Percentiles rank a stretch among this genome's conserved stretches.
Conservation (phyloP, 2,797 vertebrate species). For the Orientallactaga sibirica region DNA sequence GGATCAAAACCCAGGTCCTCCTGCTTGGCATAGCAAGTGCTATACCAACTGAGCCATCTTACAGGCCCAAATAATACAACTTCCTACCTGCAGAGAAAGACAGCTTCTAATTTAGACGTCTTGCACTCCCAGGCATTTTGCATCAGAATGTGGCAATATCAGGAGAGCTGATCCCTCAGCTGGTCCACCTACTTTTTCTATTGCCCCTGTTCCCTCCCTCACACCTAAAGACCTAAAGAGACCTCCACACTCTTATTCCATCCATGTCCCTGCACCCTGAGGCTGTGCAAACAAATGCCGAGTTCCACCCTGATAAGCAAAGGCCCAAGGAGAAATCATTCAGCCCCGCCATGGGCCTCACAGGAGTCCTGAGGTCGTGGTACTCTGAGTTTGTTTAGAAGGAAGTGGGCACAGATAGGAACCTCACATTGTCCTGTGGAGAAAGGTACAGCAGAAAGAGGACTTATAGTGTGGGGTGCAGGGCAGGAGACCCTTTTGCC, state of each 20-base stretch:
- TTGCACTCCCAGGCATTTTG: not conserved
- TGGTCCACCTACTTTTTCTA: not conserved
- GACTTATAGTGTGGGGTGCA: rapidly evolving
- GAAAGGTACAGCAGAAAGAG: too few species aligned
- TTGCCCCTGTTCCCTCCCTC: rapidly evolving
- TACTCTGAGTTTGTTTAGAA: not conserved
- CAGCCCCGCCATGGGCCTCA: not conserved
- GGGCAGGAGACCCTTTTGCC: not conserved
- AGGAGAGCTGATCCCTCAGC: not conserved
- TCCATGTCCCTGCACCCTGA: not conserved
- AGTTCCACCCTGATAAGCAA: not conserved
- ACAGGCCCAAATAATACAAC: too few species aligned
- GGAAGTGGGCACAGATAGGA: not conserved
- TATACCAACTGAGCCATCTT: too few species aligned
- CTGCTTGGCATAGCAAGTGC: too few species aligned
- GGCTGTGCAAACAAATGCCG: rapidly evolving
- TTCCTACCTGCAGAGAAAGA: not conserved
- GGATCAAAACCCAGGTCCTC: too few species aligned
- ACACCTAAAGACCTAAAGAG: not conserved
- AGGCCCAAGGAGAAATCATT: not conserved
- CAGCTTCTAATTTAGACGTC: constrained; percentile 11
- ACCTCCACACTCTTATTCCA: rapidly evolving
- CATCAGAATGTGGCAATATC: not conserved
- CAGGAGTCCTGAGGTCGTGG: not conserved
- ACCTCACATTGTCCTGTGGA: not conserved